These are phyloP conservation scores for Caenorhabditis wallacei DNA, from an alignment of 2,888 invertebrate genomes.

Conservation along the genomic window DNA sequence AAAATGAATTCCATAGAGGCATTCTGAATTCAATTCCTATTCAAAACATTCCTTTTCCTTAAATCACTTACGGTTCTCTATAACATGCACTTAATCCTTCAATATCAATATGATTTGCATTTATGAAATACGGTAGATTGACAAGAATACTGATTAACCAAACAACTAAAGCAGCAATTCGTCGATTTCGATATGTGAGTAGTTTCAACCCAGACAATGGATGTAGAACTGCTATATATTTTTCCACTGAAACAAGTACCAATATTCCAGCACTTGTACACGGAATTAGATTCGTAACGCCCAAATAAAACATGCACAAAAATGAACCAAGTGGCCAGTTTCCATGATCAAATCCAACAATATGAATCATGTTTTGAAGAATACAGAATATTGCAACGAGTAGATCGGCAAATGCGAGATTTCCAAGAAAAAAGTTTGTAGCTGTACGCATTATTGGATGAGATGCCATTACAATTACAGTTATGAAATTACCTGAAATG, in stretches of 20 bases:
- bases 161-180: constrained; percentile 69
- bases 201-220: constrained; percentile 73
- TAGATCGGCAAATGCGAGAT: constrained; percentile 92
- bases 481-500: constrained; percentile 90
- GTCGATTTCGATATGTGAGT: constrained; percentile 79
- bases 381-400: constrained; percentile 95
- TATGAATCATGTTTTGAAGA: constrained; percentile 91
- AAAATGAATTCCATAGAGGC: constrained; percentile 85
- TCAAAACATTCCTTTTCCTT: not conserved
- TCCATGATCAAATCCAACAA: constrained; percentile 86
- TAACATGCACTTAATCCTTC: constrained; percentile 57
- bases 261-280: constrained; percentile 94
- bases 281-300: constrained; percentile 90
- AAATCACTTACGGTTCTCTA: constrained; percentile 49
- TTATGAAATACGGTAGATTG: constrained; percentile 74
- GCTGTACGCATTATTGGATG: constrained; percentile 91
- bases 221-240: constrained; percentile 87
- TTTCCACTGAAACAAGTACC: constrained; percentile 91
- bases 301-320: constrained; percentile 93
- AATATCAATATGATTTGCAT: constrained; percentile 63
- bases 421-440: constrained; percentile 94
- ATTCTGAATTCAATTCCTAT: constrained; percentile 44
- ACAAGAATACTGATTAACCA: constrained; percentile 72
- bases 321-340: constrained; percentile 87
- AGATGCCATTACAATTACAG: constrained; percentile 91